These are phyloP conservation scores for Grus americana DNA, from an alignment of 2,113 vertebrate genomes.

Conservation along the genomic window DNA sequence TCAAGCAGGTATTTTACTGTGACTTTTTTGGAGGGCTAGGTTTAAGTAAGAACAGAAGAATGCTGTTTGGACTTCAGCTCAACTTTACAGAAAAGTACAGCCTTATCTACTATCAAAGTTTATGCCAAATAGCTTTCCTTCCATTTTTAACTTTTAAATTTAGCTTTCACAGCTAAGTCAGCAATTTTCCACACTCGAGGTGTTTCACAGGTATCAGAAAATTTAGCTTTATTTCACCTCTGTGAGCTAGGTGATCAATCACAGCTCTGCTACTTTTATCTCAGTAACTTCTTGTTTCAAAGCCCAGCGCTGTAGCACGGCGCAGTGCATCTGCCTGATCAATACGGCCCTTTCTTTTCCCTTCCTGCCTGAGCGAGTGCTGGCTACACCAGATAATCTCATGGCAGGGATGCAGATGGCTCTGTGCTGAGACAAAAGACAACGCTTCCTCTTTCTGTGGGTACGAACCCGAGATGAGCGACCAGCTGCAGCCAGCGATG, in stretches of 20 bases:
- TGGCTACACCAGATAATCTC: not conserved
- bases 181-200: not conserved
- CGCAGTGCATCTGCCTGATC: not conserved
- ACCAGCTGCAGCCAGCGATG: not conserved
- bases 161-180: not conserved
- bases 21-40: accelerated
- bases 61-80: not conserved
- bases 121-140: not conserved
- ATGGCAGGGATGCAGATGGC: not conserved
- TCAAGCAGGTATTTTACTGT: not conserved
- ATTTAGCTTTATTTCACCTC: not conserved
- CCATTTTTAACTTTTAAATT: not conserved
- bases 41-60: not conserved
- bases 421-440: not conserved
- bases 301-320: not conserved
- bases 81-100: not conserved
- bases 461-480: not conserved
- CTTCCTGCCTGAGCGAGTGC: not conserved
- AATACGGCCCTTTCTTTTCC: not conserved
- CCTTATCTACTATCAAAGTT: not conserved
- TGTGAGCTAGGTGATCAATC: not conserved
- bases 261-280: not conserved
- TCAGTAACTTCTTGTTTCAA: not conserved
- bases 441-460: not conserved
- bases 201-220: not conserved